These are phyloP conservation scores for Papilio glaucus DNA, from an alignment of 1,140 invertebrate genomes.

Conservation along the genomic window DNA sequence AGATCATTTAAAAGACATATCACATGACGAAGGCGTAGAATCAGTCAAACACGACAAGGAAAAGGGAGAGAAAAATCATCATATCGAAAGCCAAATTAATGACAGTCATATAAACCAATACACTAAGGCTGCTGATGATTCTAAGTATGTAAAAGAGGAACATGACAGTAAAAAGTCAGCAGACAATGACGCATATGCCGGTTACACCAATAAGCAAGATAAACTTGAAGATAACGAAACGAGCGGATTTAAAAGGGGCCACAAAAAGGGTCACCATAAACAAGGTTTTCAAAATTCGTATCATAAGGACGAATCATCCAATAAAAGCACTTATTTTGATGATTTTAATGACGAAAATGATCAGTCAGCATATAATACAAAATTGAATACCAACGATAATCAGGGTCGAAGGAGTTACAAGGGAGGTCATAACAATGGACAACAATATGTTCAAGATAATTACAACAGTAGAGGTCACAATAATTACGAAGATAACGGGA, in stretches of 20 bases:
- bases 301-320: constrained; percentile 87
- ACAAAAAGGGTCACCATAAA: constrained; percentile 86
- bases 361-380: constrained; percentile 81
- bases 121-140: constrained; percentile 76
- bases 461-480: constrained; percentile 78
- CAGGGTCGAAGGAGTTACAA: constrained; percentile 78
- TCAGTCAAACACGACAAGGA: constrained; percentile 72
- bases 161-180: constrained; percentile 70
- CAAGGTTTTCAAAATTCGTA: constrained; percentile 87
- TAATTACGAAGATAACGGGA: constrained; percentile 78
- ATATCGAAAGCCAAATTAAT: constrained; percentile 70
- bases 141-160: constrained; percentile 77
- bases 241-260: constrained; percentile 79
- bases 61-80: constrained; percentile 76
- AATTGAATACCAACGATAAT: constrained; percentile 78
- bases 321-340: constrained; percentile 86
- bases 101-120: constrained; percentile 77
- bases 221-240: constrained; percentile 75
- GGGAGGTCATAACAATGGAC: constrained; percentile 77
- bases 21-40: constrained; percentile 71
- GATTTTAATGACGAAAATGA: constrained; percentile 85
- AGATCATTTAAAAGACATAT: constrained; percentile 76
- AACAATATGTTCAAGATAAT: constrained; percentile 72
- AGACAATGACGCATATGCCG: constrained; percentile 74
- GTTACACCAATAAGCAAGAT: constrained; percentile 72